Conservation (phyloP, 2,113 vertebrate species). For the Bathybates hornii region DNA sequence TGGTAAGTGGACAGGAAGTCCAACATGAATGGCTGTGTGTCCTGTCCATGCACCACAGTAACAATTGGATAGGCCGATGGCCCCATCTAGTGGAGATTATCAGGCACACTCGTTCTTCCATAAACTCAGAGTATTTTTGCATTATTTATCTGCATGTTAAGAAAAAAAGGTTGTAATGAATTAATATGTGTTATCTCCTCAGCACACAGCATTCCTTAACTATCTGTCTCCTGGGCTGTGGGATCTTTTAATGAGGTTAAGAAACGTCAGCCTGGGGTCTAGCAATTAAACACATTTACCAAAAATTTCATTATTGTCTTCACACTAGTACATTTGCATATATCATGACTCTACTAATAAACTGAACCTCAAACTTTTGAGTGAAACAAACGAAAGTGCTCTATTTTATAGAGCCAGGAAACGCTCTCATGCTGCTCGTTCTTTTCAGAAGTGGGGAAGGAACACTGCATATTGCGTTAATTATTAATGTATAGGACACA, state of each 20-base stretch:
- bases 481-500: not conserved
- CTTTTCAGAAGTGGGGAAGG: not conserved
- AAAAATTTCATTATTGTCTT: not conserved
- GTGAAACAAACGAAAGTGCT: not conserved
- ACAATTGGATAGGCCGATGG: not conserved
- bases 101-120: not conserved
- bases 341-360: not conserved
- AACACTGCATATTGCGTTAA: not conserved
- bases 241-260: not conserved
- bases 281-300: not conserved
- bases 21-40: not conserved
- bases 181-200: not conserved
- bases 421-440: not conserved
- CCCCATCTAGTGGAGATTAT: conserved; percentile 31
- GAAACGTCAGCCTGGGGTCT: not conserved
- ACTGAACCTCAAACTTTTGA: not conserved
- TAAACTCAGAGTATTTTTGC: not conserved
- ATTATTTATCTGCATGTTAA: not conserved
- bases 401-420: rapidly evolving
- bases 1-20: not conserved
- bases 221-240: not conserved
- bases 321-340: not conserved
- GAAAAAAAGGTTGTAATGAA: not conserved
- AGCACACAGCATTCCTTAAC: not conserved
- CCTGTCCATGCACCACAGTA: rapidly evolving